A percentile compares a stretch with the other conserved stretches of the same genome.
These are phyloP conservation scores for Pherbina coryleti DNA, from an alignment of 2,888 invertebrate genomes.

Conservation along the genomic window DNA sequence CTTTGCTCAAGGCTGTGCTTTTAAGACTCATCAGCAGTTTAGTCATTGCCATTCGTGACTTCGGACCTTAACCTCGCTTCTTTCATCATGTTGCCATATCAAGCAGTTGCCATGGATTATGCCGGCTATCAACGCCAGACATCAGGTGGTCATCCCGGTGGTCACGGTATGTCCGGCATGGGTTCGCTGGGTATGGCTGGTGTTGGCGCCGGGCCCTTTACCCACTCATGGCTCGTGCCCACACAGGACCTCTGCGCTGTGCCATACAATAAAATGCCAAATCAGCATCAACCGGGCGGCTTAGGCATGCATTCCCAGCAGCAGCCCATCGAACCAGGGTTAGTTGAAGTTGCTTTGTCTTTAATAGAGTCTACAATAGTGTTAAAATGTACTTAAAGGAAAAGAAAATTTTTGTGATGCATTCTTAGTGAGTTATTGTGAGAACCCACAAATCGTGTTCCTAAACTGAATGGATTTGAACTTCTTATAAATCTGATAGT, in stretches of 20 bases:
- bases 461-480: too few relatives aligned
- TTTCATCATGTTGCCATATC: conserved; percentile 83
- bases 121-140: conserved; percentile 77
- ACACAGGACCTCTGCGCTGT: conserved; percentile 92
- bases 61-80: background rate
- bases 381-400: background rate
- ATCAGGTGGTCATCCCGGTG: conserved; percentile 66
- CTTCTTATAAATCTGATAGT: too few relatives aligned
- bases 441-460: too few relatives aligned
- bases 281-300: conserved; percentile 65
- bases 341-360: conserved; percentile 48
- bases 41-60: background rate
- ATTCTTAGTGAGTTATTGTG: too few relatives aligned
- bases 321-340: conserved; percentile 84
- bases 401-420: too few relatives aligned
- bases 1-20: background rate
- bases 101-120: conserved; percentile 90
- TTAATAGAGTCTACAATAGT: background rate
- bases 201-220: conserved; percentile 76
- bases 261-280: conserved; percentile 81
- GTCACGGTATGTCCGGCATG: conserved; percentile 66
- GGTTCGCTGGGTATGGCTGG: conserved; percentile 73
- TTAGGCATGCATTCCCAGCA: conserved; percentile 66
- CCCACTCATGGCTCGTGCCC: conserved; percentile 95
- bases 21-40: background rate